Evolutionary conservation across 2,888 invertebrate genomes (phyloP).

Genomic region (Prosopocoilus inquinatus): DNA sequence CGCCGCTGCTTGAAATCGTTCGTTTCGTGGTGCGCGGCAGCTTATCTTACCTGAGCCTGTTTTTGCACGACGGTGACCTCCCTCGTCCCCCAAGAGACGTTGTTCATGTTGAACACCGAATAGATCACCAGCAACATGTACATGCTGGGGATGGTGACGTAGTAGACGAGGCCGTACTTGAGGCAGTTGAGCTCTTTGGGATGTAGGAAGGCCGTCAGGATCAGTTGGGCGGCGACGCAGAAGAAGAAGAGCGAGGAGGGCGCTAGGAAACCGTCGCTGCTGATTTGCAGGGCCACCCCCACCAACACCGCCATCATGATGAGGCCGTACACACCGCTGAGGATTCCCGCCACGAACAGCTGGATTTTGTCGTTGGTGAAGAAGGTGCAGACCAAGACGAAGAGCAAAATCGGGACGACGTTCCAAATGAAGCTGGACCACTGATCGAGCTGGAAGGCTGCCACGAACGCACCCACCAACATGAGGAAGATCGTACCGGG

Average conservation of each 20-base stretch:
- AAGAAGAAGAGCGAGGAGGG: conserved; percentile 84
- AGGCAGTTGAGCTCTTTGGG: conserved; percentile 77
- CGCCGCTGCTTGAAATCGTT: conserved; percentile 61
- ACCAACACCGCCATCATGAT: conserved; percentile 86
- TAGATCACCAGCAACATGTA: conserved; percentile 90
- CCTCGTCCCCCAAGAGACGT: conserved; percentile 92
- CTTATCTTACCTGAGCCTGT: conserved; percentile 67
- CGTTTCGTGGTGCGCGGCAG: conserved; percentile 53
- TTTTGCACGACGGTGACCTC: conserved; percentile 58
- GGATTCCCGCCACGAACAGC: conserved; percentile 69
- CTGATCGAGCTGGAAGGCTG: conserved; percentile 72
- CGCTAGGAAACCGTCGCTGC: conserved; percentile 74
- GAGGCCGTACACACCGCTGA: conserved; percentile 76
- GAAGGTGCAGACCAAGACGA: conserved; percentile 66
- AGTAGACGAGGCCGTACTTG: conserved; percentile 76
- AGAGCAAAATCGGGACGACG: conserved; percentile 64
- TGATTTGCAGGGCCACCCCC: conserved; percentile 75
- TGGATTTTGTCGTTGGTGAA: conserved; percentile 51
- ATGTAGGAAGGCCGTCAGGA: conserved; percentile 68
- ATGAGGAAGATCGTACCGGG: conserved; percentile 82
- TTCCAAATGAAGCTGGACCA: conserved; percentile 66
- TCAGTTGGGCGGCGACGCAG: conserved; percentile 67
- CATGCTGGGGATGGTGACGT: conserved; percentile 91
- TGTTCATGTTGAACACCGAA: conserved; percentile 89
- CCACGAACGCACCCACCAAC: conserved; percentile 78